Percentiles rank a stretch among this genome's conserved stretches.
Conservation (phyloP, 2,113 vertebrate species). For the Entomyzon cyanotis region DNA sequence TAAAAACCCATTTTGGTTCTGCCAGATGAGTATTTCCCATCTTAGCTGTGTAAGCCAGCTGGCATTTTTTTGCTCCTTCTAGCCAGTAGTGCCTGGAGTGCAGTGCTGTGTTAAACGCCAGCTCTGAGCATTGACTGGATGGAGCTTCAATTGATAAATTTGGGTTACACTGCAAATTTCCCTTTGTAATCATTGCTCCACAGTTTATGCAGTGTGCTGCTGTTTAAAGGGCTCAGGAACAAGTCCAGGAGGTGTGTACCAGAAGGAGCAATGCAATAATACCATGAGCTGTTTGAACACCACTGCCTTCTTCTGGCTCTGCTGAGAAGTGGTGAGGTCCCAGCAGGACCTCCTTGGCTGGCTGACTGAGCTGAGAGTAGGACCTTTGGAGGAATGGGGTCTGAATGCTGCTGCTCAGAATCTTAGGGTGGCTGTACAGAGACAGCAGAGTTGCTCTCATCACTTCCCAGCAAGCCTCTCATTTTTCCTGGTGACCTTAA, state of each 20-base stretch:
- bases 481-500: background rate
- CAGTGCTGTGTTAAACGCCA: background rate
- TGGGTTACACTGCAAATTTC: background rate
- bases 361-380: background rate
- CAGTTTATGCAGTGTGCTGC: background rate
- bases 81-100: constrained; percentile 4
- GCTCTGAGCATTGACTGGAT: background rate
- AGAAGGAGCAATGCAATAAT: background rate
- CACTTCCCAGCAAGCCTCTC: background rate
- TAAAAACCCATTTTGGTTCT: background rate
- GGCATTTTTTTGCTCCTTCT: background rate
- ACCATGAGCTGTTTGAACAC: background rate
- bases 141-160: background rate
- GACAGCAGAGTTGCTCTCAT: background rate
- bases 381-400: fast-evolving
- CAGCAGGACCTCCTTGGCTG: background rate
- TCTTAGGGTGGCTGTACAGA: background rate
- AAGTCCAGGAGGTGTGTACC: background rate
- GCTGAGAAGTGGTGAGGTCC: background rate
- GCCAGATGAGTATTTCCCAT: background rate
- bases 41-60: constrained; percentile 12
- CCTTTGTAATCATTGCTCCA: background rate
- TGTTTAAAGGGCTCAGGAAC: background rate
- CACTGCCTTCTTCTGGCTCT: background rate
- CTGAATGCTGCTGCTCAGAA: background rate